A percentile compares a stretch with the other conserved stretches of the same genome.
Evolutionary conservation across 1,140 invertebrate species (phyloP).

Genomic region (Meloidogyne hapla): DNA sequence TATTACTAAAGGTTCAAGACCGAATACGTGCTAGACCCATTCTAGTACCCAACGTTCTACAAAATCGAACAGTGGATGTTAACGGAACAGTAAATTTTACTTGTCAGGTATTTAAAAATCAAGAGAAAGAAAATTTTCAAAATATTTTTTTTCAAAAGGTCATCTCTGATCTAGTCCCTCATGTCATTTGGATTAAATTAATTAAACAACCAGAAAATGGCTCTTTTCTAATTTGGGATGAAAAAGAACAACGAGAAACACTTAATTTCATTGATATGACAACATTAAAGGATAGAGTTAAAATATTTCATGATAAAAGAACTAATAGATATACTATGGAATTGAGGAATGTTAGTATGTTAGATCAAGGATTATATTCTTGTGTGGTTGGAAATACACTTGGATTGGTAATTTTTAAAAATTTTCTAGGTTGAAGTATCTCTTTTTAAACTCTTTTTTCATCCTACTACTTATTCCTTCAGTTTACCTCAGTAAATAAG

Average conservation of each 20-base stretch:
- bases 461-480: too few relatives aligned
- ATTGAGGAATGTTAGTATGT: constrained; percentile 51
- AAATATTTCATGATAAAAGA: constrained; percentile 52
- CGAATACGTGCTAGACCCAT: constrained; percentile 56
- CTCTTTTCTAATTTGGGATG: constrained; percentile 51
- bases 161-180: constrained; percentile 58
- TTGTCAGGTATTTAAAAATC: constrained; percentile 47
- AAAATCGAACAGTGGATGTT: constrained; percentile 58
- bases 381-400: constrained; percentile 61
- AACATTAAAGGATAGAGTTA: constrained; percentile 51
- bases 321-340: constrained; percentile 53
- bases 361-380: constrained; percentile 61
- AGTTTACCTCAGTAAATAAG: too few relatives aligned
- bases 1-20: constrained; percentile 41
- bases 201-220: constrained; percentile 35
- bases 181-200: constrained; percentile 60
- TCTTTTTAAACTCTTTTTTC: too few relatives aligned
- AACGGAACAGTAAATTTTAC: constrained; percentile 60
- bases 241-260: constrained; percentile 38
- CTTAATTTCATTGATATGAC: constrained; percentile 55
- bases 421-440: too few relatives aligned
- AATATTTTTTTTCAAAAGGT: constrained; percentile 38
- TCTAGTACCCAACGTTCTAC: constrained; percentile 56
- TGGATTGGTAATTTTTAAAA: constrained; percentile 47
- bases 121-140: background rate